Percentiles rank a stretch among this genome's conserved stretches.
Evolutionary conservation across 2,113 vertebrate genomes (phyloP).

Genomic region (Chroicocephalus ridibundus): DNA sequence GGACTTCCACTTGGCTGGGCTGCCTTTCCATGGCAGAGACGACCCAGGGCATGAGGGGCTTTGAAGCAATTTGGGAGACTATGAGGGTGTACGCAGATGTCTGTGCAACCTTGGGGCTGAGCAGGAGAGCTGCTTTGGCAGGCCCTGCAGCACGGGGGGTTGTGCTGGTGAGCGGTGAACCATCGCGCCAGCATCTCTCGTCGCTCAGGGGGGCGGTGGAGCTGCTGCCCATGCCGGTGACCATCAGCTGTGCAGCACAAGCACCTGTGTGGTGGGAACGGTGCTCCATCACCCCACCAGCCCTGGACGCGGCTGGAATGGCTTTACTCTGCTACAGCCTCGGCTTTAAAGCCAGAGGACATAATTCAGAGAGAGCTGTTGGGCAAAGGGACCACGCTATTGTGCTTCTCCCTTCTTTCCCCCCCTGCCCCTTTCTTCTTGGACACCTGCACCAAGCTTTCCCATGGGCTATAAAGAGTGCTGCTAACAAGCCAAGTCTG

Average conservation of each 20-base stretch:
- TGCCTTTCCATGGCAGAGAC: not conserved
- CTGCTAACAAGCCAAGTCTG: not conserved
- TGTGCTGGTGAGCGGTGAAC: accelerated
- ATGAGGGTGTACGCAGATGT: accelerated
- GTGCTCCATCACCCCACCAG: not conserved
- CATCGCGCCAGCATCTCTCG: accelerated
- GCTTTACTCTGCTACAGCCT: not conserved
- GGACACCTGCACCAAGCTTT: not conserved
- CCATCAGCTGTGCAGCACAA: not conserved
- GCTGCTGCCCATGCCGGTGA: not conserved
- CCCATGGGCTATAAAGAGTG: not conserved
- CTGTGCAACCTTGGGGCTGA: not conserved
- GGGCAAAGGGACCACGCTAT: not conserved
- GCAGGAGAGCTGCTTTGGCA: not conserved
- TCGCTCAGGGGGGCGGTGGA: not conserved
- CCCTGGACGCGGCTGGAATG: accelerated
- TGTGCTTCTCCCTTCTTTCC: not conserved
- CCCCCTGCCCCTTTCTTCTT: not conserved
- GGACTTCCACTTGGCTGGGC: slow-evolving; percentile 45
- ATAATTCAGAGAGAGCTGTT: not conserved
- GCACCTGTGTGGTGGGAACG: not conserved
- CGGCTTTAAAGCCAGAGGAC: not conserved
- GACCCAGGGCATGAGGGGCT: not conserved
- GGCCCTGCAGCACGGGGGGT: not conserved
- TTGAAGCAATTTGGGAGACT: accelerated